A percentile compares a stretch with the other conserved stretches of the same genome.
These are phyloP conservation scores for Hetaerina titia DNA, from an alignment of 2,888 invertebrate genomes.

Conservation along the genomic window DNA sequence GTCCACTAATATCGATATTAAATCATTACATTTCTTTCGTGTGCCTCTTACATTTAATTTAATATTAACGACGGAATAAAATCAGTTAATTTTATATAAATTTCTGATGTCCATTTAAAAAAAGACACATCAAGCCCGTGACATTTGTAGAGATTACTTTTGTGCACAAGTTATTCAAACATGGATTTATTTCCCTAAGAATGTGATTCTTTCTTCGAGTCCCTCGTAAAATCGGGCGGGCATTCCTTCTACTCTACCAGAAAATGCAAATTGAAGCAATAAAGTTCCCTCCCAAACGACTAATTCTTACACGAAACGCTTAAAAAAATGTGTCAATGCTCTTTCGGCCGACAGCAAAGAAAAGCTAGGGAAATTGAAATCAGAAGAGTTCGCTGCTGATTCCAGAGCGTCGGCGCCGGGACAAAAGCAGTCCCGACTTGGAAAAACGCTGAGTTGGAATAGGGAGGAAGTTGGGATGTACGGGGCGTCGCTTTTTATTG, in stretches of 20 bases:
- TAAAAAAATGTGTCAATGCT: neutral
- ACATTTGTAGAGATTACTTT: no score
- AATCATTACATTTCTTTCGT: no score
- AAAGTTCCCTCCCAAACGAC: neutral
- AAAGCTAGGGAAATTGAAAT: neutral
- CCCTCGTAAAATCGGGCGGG: neutral
- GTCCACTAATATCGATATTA: no score
- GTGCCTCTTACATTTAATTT: no score
- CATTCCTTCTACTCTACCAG: neutral
- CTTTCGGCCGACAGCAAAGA: neutral
- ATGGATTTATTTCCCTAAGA: no score
- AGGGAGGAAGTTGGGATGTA: neutral
- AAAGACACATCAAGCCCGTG: no score
- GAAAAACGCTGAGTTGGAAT: neutral
- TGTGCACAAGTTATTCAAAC: no score
- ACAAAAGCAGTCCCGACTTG: neutral
- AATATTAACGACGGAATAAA: no score
- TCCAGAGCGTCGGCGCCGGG: neutral
- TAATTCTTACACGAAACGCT: neutral
- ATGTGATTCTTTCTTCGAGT: neutral
- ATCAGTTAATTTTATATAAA: no score
- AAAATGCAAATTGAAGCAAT: neutral
- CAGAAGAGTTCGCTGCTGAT: neutral
- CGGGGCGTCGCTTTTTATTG: neutral
- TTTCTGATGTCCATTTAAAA: no score